Percentiles rank a stretch among this genome's conserved stretches.
phyloP scores from a whole-genome alignment of 2,113 vertebrate species.

The Isichthys henryi region DNA sequence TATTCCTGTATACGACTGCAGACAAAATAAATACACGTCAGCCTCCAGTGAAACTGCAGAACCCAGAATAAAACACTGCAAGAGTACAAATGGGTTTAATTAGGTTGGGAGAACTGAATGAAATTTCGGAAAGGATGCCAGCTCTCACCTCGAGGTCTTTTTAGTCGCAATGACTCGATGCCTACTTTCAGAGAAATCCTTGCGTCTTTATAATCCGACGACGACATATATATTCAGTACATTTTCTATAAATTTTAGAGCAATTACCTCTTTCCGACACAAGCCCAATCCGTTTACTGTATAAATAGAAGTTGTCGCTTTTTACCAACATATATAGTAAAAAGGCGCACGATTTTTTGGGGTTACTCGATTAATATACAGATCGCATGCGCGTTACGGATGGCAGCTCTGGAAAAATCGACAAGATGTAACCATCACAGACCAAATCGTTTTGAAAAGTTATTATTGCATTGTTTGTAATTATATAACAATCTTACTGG shows the following conservation, averaged over 20 bases:
- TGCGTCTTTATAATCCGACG: slow-evolving; percentile 8
- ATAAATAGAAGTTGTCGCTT: slow-evolving; percentile 29
- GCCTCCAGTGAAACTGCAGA: background rate
- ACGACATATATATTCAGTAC: slow-evolving; percentile 25
- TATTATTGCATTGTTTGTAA: too few species aligned
- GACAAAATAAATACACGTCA: background rate
- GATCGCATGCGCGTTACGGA: background rate
- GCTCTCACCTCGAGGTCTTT: background rate
- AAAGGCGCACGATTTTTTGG: slow-evolving; percentile 17
- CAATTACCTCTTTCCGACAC: slow-evolving; percentile 1
- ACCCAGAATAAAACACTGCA: background rate
- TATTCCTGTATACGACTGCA: background rate
- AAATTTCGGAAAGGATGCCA: slow-evolving; percentile 10
- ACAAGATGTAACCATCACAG: background rate
- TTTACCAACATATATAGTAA: slow-evolving; percentile 29
- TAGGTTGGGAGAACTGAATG: background rate
- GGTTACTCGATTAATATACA: background rate
- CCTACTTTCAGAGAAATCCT: background rate
- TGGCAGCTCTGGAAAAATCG: background rate
- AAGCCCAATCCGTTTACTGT: slow-evolving; percentile 23
- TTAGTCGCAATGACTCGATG: background rate
- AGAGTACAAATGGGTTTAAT: background rate
- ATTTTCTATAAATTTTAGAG: slow-evolving; percentile 31
- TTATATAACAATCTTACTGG: background rate
- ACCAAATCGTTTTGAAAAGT: background rate